Evolutionary conservation across 2,113 vertebrate species (phyloP), one percentile per base, ranked within the genome.

Genomic region (Paradoxurus hermaphroditus): DNA sequence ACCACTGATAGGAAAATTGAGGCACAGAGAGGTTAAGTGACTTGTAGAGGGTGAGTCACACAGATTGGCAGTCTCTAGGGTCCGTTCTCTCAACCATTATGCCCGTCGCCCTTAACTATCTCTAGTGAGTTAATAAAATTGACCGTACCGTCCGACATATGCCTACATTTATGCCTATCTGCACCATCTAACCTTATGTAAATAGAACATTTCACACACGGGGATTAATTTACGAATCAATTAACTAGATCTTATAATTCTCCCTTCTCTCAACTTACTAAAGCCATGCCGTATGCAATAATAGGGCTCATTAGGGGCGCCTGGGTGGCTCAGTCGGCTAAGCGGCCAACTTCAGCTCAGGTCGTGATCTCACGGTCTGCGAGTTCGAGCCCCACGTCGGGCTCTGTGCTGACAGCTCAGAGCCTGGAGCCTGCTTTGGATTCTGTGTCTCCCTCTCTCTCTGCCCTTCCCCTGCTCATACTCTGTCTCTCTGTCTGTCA

Each of bases 61-160:
- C 13, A 1, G 16, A 18, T 1, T 23, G 4, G 23, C 62, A 21
- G n/a, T 15, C 5, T 51, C 72, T 31, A 36, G 46, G 23, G 19
- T 44, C 23, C 29, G 12, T 10, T 25, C 15, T 21, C 63, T 15
- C 19, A 67, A 7, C 44, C 39, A 11, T 13, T 12, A 0, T 12
- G 51, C 18, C 56, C 36, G 86, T 72, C 6, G 13, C 41, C 39
- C 29, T 63, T 19, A 62, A 62, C 49, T 3, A 16, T 67, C 85
- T 65, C 78, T 12, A 63, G 16, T 67, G 56, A 91, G 29, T n/a
- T 83, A 65, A 86, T 89, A 84, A 91, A 96, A 86, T 79, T 70
- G 73, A 91, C 68, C 39, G 46, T 8, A 18, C 16, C 5, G 7
- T 39, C 67, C 36, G 77, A 11, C 41, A 21, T 0, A 41, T 46